Base-by-base conservation (phyloP, 2,888 invertebrate species). In the Pelosia muscerda region DNA sequence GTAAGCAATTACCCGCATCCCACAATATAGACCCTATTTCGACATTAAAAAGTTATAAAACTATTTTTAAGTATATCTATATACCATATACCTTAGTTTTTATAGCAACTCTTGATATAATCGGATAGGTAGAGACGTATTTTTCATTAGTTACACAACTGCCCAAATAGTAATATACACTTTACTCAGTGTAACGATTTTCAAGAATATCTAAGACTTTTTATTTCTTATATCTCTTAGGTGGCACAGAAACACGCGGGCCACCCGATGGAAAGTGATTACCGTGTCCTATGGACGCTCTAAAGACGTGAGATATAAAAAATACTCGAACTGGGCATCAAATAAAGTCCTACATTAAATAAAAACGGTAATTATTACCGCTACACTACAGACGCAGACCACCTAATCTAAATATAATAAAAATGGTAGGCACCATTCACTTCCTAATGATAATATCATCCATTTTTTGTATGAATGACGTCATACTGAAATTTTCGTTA, bases 1-100 rank as follows among this genome's bases (percentile, higher is more conserved):
- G 79, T 76, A 69, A 71, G 76, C 77, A 77, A 78, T 79, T 70
- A 67, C 85, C 85, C 85, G 85, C 83, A 85, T 84, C 80, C 77
- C 19, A 64, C 58, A 62, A 63, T 65, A 71, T 62, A 60, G 71
- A 68, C 59, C 65, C 73, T 68, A 80, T 70, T 61, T 19, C 28
- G 31, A 42, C 63, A 68, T 79, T 69, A 72, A 74, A 79, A 75
- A 66, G 61, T 64, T 57, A 66, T 72, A 59, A 49, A 61, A 61
- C 59, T 34, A 59, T 34, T 58, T 53, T 15, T 38, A 38, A 42
- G 28, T 28, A 4, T 28, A 11, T 13, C 11, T 34, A 11, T 31
- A 57, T 38, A 15, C 4, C 15, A 34, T 34, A 2, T 55, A 19
- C 6, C 5, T 42, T 42, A 6, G 6, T 19, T 42, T 38, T 38